Conservation (phyloP, 1,140 invertebrate genomes). For the Neodiprion virginianus region DNA sequence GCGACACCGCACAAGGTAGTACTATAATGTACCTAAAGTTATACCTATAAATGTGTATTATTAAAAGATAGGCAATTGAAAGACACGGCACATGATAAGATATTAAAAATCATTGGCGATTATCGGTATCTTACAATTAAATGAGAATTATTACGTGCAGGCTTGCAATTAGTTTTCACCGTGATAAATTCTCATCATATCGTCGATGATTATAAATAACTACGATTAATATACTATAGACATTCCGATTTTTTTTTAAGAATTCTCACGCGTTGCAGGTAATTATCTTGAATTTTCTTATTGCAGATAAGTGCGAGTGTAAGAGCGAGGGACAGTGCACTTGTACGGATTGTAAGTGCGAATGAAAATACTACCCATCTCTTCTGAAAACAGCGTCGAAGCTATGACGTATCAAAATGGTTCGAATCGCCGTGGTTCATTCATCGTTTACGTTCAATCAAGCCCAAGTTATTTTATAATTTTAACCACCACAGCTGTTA, state of each 20-base stretch:
- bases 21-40: conserved; percentile 22
- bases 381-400: neutral
- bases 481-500: conserved; percentile 11
- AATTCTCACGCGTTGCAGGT: neutral
- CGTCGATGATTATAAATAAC: conserved; percentile 12
- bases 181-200: neutral
- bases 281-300: conserved; percentile 17
- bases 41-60: neutral
- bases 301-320: conserved; percentile 42
- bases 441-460: neutral
- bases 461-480: neutral
- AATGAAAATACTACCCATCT: conserved; percentile 11
- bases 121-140: neutral
- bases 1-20: conserved; percentile 45
- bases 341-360: conserved; percentile 35
- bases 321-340: conserved; percentile 38
- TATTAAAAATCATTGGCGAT: neutral
- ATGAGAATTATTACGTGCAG: neutral
- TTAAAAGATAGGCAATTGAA: neutral
- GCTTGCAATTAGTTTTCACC: neutral
- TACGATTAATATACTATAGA: neutral
- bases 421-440: conserved; percentile 14
- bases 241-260: neutral
- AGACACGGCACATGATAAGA: neutral
- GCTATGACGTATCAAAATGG: conserved; percentile 15